A percentile compares a stretch with the other conserved stretches of the same genome.
These are phyloP conservation scores for Dascillus cervinus DNA, from an alignment of 2,888 invertebrate genomes.

Conservation along the genomic window DNA sequence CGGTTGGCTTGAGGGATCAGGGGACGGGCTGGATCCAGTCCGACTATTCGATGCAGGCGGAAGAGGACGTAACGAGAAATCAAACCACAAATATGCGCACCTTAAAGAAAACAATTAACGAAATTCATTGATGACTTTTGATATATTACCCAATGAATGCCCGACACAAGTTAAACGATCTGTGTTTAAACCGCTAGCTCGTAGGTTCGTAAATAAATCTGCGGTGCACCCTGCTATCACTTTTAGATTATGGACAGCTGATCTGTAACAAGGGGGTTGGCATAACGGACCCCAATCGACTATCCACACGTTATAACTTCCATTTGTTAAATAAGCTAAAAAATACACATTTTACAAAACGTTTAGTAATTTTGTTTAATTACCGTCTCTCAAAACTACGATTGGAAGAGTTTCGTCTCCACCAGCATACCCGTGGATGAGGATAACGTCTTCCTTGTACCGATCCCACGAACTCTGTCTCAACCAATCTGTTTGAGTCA, in stretches of 20 bases:
- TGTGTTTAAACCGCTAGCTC: constrained; percentile 58
- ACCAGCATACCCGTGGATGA: constrained; percentile 73
- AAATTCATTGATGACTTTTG: neutral
- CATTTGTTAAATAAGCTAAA: constrained; percentile 63
- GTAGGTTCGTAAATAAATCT: constrained; percentile 52
- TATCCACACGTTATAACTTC: constrained; percentile 69
- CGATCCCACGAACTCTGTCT: constrained; percentile 64
- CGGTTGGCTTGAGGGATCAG: constrained; percentile 58
- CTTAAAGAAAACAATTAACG: constrained; percentile 27
- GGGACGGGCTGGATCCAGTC: constrained; percentile 67
- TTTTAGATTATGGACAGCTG: constrained; percentile 67
- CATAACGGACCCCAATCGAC: constrained; percentile 69
- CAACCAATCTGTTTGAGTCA: constrained; percentile 62
- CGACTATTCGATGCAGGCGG: constrained; percentile 65
- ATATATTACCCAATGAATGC: constrained; percentile 48
- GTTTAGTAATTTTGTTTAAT: neutral
- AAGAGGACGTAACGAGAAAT: constrained; percentile 66
- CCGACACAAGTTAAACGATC: constrained; percentile 67
- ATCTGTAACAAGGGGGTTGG: constrained; percentile 57
- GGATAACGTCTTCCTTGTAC: constrained; percentile 58
- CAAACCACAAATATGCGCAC: constrained; percentile 70
- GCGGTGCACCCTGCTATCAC: constrained; percentile 65
- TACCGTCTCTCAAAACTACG: constrained; percentile 64
- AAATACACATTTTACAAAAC: constrained; percentile 6
- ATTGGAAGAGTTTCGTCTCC: constrained; percentile 68